Percentiles rank a stretch among this genome's conserved stretches.
These are phyloP conservation scores for Catharus bicknelli DNA, from an alignment of 2,113 vertebrate species.

Conservation along the genomic window DNA sequence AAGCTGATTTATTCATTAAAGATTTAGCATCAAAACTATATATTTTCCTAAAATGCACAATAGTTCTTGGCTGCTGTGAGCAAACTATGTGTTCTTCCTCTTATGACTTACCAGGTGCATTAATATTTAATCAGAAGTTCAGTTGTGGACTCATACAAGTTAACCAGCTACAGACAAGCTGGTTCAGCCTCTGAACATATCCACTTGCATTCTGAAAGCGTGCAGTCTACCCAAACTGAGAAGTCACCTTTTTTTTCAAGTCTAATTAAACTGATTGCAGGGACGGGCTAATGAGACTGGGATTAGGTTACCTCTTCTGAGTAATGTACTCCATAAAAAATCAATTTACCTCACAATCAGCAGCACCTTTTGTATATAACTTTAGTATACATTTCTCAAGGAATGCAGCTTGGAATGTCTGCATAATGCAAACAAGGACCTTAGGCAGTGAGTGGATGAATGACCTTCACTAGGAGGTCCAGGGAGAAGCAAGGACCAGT, in stretches of 20 bases:
- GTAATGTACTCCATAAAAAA: constrained; percentile 28
- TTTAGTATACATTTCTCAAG: not conserved
- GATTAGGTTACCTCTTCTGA: constrained; percentile 13
- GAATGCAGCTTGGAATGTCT: not conserved
- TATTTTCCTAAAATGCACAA: not conserved
- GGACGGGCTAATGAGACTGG: not conserved
- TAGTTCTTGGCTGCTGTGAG: not conserved
- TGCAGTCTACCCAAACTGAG: not conserved
- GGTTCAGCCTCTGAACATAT: not conserved
- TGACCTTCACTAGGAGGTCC: not conserved
- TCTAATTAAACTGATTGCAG: constrained; percentile 36
- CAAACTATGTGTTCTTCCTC: fast-evolving
- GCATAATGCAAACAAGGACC: not conserved
- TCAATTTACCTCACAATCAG: not conserved
- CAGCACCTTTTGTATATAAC: not conserved
- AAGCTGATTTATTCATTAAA: not conserved
- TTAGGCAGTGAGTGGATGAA: not conserved
- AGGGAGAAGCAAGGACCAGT: not conserved
- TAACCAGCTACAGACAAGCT: not conserved
- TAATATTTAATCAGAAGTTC: not conserved
- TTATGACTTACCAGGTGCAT: not conserved
- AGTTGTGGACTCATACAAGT: not conserved
- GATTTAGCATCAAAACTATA: not conserved
- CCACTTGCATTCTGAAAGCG: not conserved
- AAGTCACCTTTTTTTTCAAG: constrained; percentile 24